Evolutionary conservation across 2,113 vertebrate species (phyloP), one percentile per base, ranked within the genome.

Genomic region (Origma solitaria): DNA sequence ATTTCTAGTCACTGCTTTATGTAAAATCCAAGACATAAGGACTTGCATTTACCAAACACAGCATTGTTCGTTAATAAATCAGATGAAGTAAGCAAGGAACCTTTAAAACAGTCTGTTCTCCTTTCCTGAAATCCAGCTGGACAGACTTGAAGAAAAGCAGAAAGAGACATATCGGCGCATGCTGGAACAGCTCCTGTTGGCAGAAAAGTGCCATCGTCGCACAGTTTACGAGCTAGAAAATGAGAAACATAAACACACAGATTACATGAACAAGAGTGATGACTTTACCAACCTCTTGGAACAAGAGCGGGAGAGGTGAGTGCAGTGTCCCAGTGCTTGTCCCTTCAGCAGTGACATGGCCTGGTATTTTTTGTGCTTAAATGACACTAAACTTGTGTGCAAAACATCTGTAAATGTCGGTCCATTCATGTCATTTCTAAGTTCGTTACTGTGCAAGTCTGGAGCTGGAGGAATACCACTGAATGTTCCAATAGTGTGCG

Each of bases 271-370:
- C 97, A 99, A 99, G 98, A 99, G 99, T 0, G 99, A 99, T 30
- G 99, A 99, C 97, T 99, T 99, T 96, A 99, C 99, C 97, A 98
- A 99, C 97, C 98, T 99, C 95, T 98, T 99, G 98, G 99, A 99
- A 94, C 99, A 99, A 96, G 99, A 99, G 94, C 96, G 99, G 45
- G 99, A 99, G 97, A 99, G 99, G 99, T 99, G 97, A 98, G 47
- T 47, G 21, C 65, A 6, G 16, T 6, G n/a, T 51, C 51, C n/a
- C 44, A 11, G 40, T 6, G 35, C 27, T 86, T 33, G 15, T n/a
- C 2, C 1, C 61, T 31, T 85, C 51, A 42, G n/a, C 56, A 53
- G 37, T 25, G 68, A 68, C 27, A 42, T 1, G 2, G 24, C 42
- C 56, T 35, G 50, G 24, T 38, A 19, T 73, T 38, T 76, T 92